phyloP scores from a whole-genome alignment of 2,797 vertebrate genomes.

The Macrochelys suwanniensis region DNA sequence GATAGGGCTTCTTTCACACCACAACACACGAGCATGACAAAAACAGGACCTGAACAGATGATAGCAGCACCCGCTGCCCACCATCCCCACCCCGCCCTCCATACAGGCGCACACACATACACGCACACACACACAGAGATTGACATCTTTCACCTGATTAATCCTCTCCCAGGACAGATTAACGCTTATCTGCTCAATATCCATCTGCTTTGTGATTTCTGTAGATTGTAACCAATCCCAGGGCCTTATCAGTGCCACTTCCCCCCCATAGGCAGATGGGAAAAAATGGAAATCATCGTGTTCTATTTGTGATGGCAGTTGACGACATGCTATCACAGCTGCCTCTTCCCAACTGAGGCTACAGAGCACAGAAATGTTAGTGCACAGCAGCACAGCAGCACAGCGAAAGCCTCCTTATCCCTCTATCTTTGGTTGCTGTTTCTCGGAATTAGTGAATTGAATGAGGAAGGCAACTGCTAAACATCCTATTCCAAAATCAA shows the following conservation, averaged over 20 bases:
- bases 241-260: conserved; percentile 57
- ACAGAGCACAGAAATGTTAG: neutral
- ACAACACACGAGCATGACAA: conserved; percentile 43
- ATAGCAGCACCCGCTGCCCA: conserved; percentile 75
- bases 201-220: conserved; percentile 82
- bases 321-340: conserved; percentile 68
- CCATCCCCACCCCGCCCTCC: conserved; percentile 27
- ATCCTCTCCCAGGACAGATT: conserved; percentile 82
- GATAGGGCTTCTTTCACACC: conserved; percentile 23
- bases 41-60: conserved; percentile 52
- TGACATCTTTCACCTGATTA: conserved; percentile 81
- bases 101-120: neutral
- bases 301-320: conserved; percentile 66
- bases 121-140: conserved; percentile 21
- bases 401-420: neutral
- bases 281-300: conserved; percentile 73
- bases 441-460: conserved; percentile 37
- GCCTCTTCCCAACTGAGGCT: conserved; percentile 54
- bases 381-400: neutral
- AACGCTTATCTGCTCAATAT: conserved; percentile 82
- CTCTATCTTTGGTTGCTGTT: conserved; percentile 4
- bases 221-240: conserved; percentile 81
- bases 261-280: conserved; percentile 67
- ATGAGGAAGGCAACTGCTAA: neutral
- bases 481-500: neutral